Evolutionary conservation across 1,140 invertebrate species (phyloP).

Genomic region (Halesus radiatus): DNA sequence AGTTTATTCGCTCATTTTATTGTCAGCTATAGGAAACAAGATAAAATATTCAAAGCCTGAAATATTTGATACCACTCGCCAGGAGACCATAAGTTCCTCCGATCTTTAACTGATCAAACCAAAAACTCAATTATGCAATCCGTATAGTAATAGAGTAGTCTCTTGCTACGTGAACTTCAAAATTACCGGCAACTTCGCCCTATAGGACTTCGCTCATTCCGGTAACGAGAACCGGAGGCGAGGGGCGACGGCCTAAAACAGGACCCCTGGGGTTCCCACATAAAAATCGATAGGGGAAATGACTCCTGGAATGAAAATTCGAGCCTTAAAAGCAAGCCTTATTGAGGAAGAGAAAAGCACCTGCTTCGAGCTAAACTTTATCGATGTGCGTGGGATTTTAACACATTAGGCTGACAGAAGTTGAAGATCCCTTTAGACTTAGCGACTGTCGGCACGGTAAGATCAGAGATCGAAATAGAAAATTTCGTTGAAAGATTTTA

Average conservation of each 20-base stretch:
- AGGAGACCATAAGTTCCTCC: too few relatives aligned
- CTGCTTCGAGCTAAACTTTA: background rate
- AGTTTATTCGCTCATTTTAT: too few relatives aligned
- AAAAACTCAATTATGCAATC: too few relatives aligned
- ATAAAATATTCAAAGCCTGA: too few relatives aligned
- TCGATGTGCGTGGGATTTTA: background rate
- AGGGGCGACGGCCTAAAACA: conserved; percentile 1
- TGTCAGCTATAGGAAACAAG: too few relatives aligned
- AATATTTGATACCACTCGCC: too few relatives aligned
- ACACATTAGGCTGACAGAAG: conserved; percentile 5
- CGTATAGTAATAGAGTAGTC: background rate
- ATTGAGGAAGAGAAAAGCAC: background rate
- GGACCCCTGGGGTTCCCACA: background rate
- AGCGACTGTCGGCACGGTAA: background rate
- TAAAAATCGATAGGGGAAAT: conserved; percentile 25
- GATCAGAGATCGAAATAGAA: background rate
- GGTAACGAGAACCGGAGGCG: conserved; percentile 9
- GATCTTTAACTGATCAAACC: too few relatives aligned
- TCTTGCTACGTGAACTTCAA: background rate
- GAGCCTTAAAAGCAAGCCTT: background rate
- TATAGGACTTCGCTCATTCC: background rate
- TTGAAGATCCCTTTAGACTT: background rate
- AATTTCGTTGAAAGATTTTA: background rate
- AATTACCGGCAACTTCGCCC: background rate
- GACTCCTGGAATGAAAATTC: conserved; percentile 4